Percentiles rank a stretch among this genome's conserved stretches.
These are phyloP conservation scores for Hoplodrina blanda DNA, from an alignment of 2,888 invertebrate genomes.

Conservation along the genomic window DNA sequence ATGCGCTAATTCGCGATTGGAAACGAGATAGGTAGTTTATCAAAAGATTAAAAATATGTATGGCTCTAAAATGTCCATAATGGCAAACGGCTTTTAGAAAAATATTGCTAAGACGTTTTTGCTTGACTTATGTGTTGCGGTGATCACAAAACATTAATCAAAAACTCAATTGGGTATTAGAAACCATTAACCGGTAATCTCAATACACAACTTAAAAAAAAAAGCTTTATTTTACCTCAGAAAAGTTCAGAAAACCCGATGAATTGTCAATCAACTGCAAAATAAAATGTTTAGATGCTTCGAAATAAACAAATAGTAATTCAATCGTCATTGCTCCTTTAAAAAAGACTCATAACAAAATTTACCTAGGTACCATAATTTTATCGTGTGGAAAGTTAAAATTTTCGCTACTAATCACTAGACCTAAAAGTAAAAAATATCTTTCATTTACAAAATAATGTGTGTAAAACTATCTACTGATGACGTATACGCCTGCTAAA, in stretches of 20 bases:
- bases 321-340: not conserved
- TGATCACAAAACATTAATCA: no score
- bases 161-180: no score
- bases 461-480: conserved; percentile 28
- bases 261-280: not conserved
- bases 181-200: no score
- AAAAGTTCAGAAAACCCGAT: no score
- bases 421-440: not conserved
- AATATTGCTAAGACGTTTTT: no score
- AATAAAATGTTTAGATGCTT: not conserved
- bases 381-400: not conserved
- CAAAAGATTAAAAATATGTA: no score
- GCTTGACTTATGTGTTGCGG: no score
- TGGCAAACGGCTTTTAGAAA: not conserved
- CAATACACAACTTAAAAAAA: no score
- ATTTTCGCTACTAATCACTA: no score
- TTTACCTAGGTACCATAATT: not conserved
- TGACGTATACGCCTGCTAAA: conserved; percentile 21
- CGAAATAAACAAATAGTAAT: no score
- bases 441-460: not conserved
- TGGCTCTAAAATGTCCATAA: no score
- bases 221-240: no score
- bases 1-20: conserved; percentile 11
- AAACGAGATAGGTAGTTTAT: not conserved
- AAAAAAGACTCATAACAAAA: not conserved